phyloP scores from a whole-genome alignment of 2,888 invertebrate species.

The Netelia virgata region DNA sequence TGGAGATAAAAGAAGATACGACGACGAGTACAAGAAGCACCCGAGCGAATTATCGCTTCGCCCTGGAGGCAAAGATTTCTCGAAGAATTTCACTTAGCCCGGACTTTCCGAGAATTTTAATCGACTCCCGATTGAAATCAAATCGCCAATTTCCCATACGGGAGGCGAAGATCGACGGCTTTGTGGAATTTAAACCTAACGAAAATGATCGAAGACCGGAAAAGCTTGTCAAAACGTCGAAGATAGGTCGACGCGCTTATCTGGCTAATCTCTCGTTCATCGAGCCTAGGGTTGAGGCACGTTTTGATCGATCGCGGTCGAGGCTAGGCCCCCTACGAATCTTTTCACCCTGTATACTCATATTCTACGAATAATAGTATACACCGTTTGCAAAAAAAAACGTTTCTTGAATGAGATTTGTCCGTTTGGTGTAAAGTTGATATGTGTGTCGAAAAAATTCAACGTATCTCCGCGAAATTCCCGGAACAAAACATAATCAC shows the following conservation, averaged over 20 bases:
- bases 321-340: background rate
- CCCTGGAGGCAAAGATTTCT: slow-evolving; percentile 50
- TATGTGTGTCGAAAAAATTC: background rate
- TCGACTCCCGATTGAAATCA: slow-evolving; percentile 9
- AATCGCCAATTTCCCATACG: background rate
- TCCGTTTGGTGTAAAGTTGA: background rate
- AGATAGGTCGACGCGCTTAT: slow-evolving; percentile 5
- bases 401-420: background rate
- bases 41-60: slow-evolving; percentile 33
- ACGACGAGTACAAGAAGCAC: background rate
- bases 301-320: slow-evolving; percentile 31
- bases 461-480: background rate
- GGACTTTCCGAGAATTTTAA: background rate
- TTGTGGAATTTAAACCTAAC: background rate
- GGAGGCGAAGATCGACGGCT: background rate
- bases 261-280: slow-evolving; percentile 5
- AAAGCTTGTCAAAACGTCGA: slow-evolving; percentile 1
- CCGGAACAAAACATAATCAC: background rate
- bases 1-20: background rate
- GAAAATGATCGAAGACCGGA: slow-evolving; percentile 28
- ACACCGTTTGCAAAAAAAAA: background rate
- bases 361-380: slow-evolving; percentile 17
- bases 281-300: background rate
- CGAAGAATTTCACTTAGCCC: background rate
- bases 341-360: background rate